Conservation (phyloP, 2,888 invertebrate genomes). For the Thymelicus acteon region DNA sequence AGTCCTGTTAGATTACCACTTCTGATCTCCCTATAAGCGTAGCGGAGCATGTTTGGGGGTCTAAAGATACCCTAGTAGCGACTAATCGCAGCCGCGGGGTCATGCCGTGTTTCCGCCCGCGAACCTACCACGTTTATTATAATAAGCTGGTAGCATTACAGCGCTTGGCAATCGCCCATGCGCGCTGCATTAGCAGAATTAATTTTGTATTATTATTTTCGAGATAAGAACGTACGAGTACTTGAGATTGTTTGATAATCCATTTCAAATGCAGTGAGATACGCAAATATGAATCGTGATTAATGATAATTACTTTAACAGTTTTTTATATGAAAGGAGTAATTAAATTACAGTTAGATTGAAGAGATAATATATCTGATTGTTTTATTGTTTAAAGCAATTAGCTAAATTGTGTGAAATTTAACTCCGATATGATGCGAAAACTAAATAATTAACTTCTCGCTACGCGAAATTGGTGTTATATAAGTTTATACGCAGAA, state of each 20-base stretch:
- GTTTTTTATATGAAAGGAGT: background rate
- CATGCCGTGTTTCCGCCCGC: slow-evolving; percentile 74
- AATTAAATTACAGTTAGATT: background rate
- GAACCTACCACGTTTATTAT: slow-evolving; percentile 80
- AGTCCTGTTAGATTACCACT: slow-evolving; percentile 37
- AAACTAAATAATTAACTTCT: slow-evolving; percentile 7
- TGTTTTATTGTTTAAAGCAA: slow-evolving; percentile 1
- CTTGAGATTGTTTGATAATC: slow-evolving; percentile 1
- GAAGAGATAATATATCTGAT: background rate
- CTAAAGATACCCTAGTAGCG: slow-evolving; percentile 63
- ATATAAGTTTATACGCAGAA: slow-evolving; percentile 15
- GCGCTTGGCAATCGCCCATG: slow-evolving; percentile 68
- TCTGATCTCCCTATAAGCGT: slow-evolving; percentile 38
- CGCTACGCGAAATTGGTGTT: background rate
- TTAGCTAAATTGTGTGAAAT: slow-evolving; percentile 33
- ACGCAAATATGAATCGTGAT: background rate
- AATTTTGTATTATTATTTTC: slow-evolving; percentile 55
- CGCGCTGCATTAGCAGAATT: slow-evolving; percentile 55
- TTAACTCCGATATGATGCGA: slow-evolving; percentile 34
- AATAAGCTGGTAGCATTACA: slow-evolving; percentile 77
- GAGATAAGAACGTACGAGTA: background rate
- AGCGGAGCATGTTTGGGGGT: slow-evolving; percentile 58
- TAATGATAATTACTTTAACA: background rate
- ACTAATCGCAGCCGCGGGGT: slow-evolving; percentile 78
- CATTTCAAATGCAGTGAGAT: background rate